Percentiles rank a stretch among this genome's conserved stretches.
Conservation (phyloP, 2,888 invertebrate species). For the Diogma glabrata region DNA sequence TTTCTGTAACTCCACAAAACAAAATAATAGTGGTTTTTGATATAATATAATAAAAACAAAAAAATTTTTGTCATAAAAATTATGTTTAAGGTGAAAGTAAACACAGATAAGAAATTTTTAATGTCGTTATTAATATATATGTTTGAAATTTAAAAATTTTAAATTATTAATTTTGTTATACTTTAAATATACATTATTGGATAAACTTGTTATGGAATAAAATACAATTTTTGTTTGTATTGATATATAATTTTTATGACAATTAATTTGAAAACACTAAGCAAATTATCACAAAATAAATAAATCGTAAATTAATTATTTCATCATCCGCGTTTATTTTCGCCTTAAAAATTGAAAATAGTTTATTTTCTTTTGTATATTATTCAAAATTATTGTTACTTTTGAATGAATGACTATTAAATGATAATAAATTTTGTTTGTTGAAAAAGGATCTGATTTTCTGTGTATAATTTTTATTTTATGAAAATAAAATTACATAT, state of each 20-base stretch:
- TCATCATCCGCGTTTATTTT: conserved; percentile 39
- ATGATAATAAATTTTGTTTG: conserved; percentile 1
- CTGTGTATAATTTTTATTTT: conserved; percentile 4
- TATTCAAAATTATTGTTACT: too few species aligned
- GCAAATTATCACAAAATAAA: conserved; percentile 3
- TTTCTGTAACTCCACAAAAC: too few species aligned
- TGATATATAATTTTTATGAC: conserved; percentile 9
- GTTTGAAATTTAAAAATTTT: too few species aligned
- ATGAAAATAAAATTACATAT: too few species aligned
- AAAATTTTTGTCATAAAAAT: conserved; percentile 21
- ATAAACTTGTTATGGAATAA: too few species aligned
- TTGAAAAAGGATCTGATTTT: too few species aligned
- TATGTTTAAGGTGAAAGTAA: conserved; percentile 22
- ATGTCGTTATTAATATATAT: not conserved
- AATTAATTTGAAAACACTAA: conserved; percentile 5
- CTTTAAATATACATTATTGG: conserved; percentile 6
- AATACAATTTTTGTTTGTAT: conserved; percentile 4
- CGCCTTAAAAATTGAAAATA: too few species aligned
- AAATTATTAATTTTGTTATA: too few species aligned
- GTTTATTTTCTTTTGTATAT: too few species aligned
- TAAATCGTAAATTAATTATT: conserved; percentile 28
- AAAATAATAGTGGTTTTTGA: too few species aligned
- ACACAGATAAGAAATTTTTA: conserved; percentile 17
- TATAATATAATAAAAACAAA: not conserved
- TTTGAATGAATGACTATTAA: too few species aligned